Evolutionary conservation across 2,888 invertebrate species (phyloP).

Genomic region (Eucera pruinosa): DNA sequence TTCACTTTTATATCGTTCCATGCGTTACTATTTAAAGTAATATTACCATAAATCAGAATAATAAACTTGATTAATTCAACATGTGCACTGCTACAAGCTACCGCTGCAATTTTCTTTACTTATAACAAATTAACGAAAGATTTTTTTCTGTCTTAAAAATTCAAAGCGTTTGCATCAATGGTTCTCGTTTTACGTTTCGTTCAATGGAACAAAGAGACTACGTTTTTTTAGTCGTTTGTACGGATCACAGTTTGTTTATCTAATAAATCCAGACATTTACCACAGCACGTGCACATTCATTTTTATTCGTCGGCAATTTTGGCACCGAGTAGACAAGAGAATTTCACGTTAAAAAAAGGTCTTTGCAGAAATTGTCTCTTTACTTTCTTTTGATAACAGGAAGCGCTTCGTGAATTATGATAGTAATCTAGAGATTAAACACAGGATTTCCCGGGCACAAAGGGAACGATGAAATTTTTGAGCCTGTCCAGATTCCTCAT

Average conservation of each 20-base stretch:
- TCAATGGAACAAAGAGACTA: no score
- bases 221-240: no score
- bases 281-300: not conserved
- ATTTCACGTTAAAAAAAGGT: conserved; percentile 46
- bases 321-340: conserved; percentile 9
- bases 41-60: no score
- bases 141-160: no score
- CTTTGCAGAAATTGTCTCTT: conserved; percentile 31
- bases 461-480: conserved; percentile 32
- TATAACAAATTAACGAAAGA: no score
- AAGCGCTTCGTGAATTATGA: conserved; percentile 39
- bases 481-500: not conserved
- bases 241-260: not conserved
- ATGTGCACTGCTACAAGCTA: no score
- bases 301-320: conserved; percentile 24
- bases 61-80: no score
- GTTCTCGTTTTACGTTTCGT: no score
- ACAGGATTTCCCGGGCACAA: conserved; percentile 23
- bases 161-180: no score
- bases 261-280: not conserved
- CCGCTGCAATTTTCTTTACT: no score
- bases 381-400: conserved; percentile 33
- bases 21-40: no score
- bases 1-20: no score
- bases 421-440: conserved; percentile 5